Evolutionary conservation across 2,113 vertebrate genomes (phyloP), one percentile per base, ranked within the genome.

Genomic region (Phyllostomus hastatus): DNA sequence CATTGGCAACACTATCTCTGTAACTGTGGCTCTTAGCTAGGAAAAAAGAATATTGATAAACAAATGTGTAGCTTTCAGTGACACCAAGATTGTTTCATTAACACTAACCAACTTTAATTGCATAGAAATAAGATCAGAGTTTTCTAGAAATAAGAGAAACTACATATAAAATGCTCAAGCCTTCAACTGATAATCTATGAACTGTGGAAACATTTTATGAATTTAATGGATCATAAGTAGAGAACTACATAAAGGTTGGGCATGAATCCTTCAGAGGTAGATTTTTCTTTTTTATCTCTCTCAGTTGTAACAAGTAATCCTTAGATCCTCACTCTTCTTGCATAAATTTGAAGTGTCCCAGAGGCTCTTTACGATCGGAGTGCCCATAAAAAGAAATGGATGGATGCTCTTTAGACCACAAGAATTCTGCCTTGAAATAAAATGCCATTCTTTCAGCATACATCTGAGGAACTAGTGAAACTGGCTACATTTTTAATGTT

Each of bases 401-500:
- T 78, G 28, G 52, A 57, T 76, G 24, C 20, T 84, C 10, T 80
- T 46, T 59, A 50, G 5, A 90, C 48, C 52, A 86, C 70, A 93
- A 92, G 59, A 73, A 78, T 95, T 81, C 20, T 76, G 26, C 22
- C 38, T 90, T 95, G 57, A 97, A 93, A 84, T 81, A 73, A 75
- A 84, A 61, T 72, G 35, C 11, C 72, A 64, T 92, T 96, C 10
- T 94, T 91, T 35, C 10, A 95, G 24, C 48, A 8, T 52, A 41
- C 52, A 10, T 84, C 50, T 19, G 15, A 94, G 61, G 5, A 94
- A 73, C 4, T 12, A 83, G 38, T 84, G 64, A 84, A 69, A 33
- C 76, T 78, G 72, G 75, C 52, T 46, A 72, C 59, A 94, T 78
- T 94, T 95, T 81, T n/a, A 93, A 92, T 96, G 66, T 43, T 92